Conservation (phyloP, 2,888 invertebrate genomes). For the Hirtodrosophila confusa region DNA sequence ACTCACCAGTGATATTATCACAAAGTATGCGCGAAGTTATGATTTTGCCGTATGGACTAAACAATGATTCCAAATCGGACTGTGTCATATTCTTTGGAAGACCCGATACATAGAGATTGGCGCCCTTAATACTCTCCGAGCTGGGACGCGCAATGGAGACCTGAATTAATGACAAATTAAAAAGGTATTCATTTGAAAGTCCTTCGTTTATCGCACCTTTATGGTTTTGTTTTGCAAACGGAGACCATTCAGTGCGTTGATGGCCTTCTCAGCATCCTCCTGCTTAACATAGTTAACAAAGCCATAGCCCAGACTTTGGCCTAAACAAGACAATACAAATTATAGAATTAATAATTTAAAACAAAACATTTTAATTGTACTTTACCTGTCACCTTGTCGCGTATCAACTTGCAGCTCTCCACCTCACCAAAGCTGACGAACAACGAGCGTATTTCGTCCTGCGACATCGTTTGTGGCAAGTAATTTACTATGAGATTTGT, state of each 20-base stretch:
- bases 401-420: conserved; percentile 98
- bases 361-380: neutral
- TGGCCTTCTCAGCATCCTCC: conserved; percentile 99
- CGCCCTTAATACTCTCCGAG: conserved; percentile 97
- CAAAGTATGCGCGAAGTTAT: conserved; percentile 94
- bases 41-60: conserved; percentile 92
- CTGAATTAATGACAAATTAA: conserved; percentile 45
- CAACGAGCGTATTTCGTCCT: conserved; percentile 96
- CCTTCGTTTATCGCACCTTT: conserved; percentile 88
- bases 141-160: conserved; percentile 95
- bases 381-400: conserved; percentile 96
- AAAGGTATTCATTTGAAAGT: neutral
- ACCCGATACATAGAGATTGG: conserved; percentile 96
- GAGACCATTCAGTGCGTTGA: conserved; percentile 98
- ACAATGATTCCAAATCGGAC: conserved; percentile 92
- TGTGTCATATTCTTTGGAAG: conserved; percentile 95
- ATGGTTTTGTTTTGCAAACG: conserved; percentile 99
- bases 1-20: conserved; percentile 92
- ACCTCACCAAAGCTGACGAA: conserved; percentile 98
- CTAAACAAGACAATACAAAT: conserved; percentile 81
- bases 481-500: conserved; percentile 98
- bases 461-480: conserved; percentile 96
- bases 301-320: conserved; percentile 99
- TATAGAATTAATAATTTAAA: neutral
- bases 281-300: conserved; percentile 99